Base-by-base conservation (phyloP, 2,888 invertebrate genomes). In the Drosophila recens region DNA sequence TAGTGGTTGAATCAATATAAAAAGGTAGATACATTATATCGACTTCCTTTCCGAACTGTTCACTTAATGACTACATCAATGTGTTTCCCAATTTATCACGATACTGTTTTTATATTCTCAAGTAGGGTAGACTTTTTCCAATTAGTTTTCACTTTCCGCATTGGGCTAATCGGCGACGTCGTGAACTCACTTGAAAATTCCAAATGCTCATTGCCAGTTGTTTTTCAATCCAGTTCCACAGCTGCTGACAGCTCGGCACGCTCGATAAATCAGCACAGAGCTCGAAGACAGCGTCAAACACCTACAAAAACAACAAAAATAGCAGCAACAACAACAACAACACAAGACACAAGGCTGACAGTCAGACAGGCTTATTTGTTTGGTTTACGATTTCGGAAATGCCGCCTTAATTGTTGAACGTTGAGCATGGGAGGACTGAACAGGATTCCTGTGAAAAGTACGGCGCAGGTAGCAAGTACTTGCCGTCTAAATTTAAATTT, bases 391-490 rank as follows among this genome's bases (percentile, higher is more conserved):
- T 66, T 74, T 72, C 65, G 67, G 74, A 72, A 80, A 86, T 75
- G 65, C 69, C 65, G 65, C 59, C 69, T 67, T 86, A 85, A 88
- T 88, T 80, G 86, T 72, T 83, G 71, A 70, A 72, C 70, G 72
- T 72, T 30, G 34, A 56, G 48, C 46, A 27, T 15, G 17, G 46
- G 49, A 27, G 27, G 27, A 56, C 53, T 13, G 23, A 51, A 54
- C 42, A 46, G 53, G 51, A 74, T 74, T 73, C 58, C 20, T 66
- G 40, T 59, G 46, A 54, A 74, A 52, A 59, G 33, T 36, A 27
- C 33, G 23, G 2, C 30, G 56, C 63, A 53, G 48, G 63, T 80
- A 76, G 42, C 10, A 10, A 51, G 34, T 61, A 64, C 64, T 61
- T 66, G 65, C 43, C 11, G 54, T 52, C 61, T 65, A 77, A 38